phyloP scores from a whole-genome alignment of 2,113 vertebrate species.

The Paratilapia polleni region DNA sequence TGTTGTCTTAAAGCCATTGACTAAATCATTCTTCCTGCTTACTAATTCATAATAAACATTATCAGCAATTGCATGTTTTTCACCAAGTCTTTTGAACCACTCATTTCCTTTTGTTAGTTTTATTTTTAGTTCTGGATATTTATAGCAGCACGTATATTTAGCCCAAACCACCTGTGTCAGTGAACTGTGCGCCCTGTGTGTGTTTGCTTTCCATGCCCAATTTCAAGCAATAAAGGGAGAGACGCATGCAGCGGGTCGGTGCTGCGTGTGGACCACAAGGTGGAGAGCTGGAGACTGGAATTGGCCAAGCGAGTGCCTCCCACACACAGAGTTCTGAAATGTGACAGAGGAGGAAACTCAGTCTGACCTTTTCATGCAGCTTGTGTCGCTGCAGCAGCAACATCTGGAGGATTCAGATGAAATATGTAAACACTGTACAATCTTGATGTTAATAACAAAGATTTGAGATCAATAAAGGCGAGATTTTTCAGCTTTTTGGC shows the following conservation, averaged over 20 bases:
- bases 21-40: slow-evolving; percentile 51
- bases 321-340: neutral
- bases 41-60: slow-evolving; percentile 55
- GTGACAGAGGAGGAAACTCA: neutral
- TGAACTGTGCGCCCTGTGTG: slow-evolving; percentile 45
- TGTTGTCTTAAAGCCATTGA: slow-evolving; percentile 33
- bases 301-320: slow-evolving; percentile 8
- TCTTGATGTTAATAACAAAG: neutral
- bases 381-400: slow-evolving; percentile 6
- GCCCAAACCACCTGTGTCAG: slow-evolving; percentile 69
- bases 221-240: slow-evolving; percentile 66
- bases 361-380: neutral
- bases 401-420: neutral
- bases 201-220: slow-evolving; percentile 79
- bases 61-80: slow-evolving; percentile 36
- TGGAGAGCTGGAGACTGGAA: slow-evolving; percentile 75
- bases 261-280: slow-evolving; percentile 76
- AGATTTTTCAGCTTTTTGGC: neutral
- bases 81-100: slow-evolving; percentile 32
- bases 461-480: neutral
- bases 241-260: slow-evolving; percentile 57
- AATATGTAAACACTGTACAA: neutral
- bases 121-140: slow-evolving; percentile 75
- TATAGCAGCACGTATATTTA: slow-evolving; percentile 79
- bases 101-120: neutral